A percentile compares a stretch with the other conserved stretches of the same genome.
These are phyloP conservation scores for Graptemys geographica DNA, from an alignment of 2,797 vertebrate genomes.

Conservation along the genomic window DNA sequence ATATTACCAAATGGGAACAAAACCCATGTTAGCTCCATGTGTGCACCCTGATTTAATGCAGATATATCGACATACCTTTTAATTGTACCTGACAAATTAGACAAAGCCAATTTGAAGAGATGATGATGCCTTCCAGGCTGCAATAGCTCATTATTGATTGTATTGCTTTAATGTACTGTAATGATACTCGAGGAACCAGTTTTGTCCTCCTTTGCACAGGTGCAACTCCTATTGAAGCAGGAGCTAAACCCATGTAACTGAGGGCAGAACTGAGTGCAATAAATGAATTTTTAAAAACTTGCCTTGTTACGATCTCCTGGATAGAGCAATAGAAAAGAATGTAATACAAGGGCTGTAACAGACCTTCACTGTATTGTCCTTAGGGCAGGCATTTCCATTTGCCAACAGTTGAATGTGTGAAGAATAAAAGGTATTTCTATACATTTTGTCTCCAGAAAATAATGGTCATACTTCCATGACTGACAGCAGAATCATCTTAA, in stretches of 20 bases:
- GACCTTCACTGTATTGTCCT: neutral
- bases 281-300: neutral
- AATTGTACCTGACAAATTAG: neutral
- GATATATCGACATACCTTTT: fast-evolving
- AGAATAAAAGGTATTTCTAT: neutral
- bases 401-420: neutral
- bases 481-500: neutral
- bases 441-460: neutral
- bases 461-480: neutral
- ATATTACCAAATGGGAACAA: neutral
- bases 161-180: fast-evolving
- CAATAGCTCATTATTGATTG: neutral
- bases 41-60: fast-evolving
- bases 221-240: neutral
- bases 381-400: neutral
- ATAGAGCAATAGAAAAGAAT: neutral
- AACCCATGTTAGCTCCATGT: fast-evolving
- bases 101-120: neutral
- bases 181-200: neutral
- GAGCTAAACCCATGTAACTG: fast-evolving
- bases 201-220: fast-evolving
- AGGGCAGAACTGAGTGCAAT: fast-evolving
- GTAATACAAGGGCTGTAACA: neutral
- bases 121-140: neutral
- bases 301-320: neutral